A percentile compares a stretch with the other conserved stretches of the same genome.
These are phyloP conservation scores for Entelurus aequoreus DNA, from an alignment of 2,113 vertebrate species.

Conservation along the genomic window DNA sequence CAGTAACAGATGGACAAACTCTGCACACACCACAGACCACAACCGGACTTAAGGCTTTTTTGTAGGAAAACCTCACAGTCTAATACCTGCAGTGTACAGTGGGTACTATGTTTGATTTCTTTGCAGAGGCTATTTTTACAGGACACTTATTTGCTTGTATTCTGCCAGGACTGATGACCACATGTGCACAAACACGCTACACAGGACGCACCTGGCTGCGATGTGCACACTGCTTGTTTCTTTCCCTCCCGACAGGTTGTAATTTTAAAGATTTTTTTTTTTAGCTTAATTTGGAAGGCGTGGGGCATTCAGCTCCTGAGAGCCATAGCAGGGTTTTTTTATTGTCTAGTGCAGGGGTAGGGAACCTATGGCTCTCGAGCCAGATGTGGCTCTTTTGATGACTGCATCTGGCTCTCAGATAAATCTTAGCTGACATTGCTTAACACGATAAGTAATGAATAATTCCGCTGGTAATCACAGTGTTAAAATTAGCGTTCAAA, in stretches of 20 bases:
- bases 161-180: background rate
- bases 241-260: background rate
- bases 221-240: background rate
- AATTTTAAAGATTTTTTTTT: conserved; percentile 3
- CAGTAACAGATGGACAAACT: background rate
- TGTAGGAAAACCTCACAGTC: background rate
- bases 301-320: background rate
- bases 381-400: no score
- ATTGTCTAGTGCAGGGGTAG: background rate
- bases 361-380: background rate
- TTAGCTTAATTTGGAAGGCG: background rate
- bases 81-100: background rate
- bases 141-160: background rate
- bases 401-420: no score
- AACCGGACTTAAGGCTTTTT: background rate
- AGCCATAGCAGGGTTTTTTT: background rate
- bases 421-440: no score
- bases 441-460: no score
- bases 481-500: no score
- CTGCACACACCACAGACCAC: background rate
- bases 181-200: background rate
- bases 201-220: conserved; percentile 1
- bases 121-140: no score
- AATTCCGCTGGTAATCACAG: no score
- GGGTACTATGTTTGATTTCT: background rate